Evolutionary conservation across 2,888 invertebrate species (phyloP).

Genomic region (Ophioninae sp.): DNA sequence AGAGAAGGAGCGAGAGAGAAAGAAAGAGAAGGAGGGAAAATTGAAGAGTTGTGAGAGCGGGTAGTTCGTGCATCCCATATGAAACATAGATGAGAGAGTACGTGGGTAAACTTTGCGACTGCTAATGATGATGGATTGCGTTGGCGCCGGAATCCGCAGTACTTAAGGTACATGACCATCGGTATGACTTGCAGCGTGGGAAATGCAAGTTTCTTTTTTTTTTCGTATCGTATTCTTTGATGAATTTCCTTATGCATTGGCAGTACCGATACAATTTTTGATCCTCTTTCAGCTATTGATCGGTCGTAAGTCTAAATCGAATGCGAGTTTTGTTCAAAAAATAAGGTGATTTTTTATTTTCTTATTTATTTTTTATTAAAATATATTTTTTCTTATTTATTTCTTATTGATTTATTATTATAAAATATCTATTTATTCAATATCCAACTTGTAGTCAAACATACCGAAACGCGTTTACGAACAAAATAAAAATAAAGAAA

Average conservation of each 20-base stretch:
- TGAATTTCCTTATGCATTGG: not conserved
- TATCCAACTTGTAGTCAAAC: no score
- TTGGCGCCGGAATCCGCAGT: slow-evolving; percentile 15
- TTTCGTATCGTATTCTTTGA: not conserved
- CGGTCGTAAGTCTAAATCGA: no score
- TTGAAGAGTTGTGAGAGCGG: not conserved
- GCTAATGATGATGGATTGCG: slow-evolving; percentile 55
- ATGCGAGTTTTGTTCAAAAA: no score
- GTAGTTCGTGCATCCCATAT: not conserved
- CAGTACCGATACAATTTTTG: not conserved
- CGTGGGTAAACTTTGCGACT: slow-evolving; percentile 41
- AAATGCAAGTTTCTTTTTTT: slow-evolving; percentile 3
- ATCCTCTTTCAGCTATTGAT: not conserved
- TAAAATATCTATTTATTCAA: no score
- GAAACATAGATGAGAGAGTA: slow-evolving; percentile 17
- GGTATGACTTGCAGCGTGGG: slow-evolving; percentile 9
- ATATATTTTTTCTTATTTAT: no score
- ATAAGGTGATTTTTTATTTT: no score
- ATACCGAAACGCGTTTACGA: no score
- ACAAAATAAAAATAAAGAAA: no score
- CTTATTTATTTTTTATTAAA: no score
- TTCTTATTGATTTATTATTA: no score
- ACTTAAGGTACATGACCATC: not conserved
- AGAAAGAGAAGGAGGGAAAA: not conserved
- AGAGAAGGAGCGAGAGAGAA: not conserved